A percentile compares a stretch with the other conserved stretches of the same genome.
Conservation (phyloP, 2,888 invertebrate genomes). For the Lottia scabra region DNA sequence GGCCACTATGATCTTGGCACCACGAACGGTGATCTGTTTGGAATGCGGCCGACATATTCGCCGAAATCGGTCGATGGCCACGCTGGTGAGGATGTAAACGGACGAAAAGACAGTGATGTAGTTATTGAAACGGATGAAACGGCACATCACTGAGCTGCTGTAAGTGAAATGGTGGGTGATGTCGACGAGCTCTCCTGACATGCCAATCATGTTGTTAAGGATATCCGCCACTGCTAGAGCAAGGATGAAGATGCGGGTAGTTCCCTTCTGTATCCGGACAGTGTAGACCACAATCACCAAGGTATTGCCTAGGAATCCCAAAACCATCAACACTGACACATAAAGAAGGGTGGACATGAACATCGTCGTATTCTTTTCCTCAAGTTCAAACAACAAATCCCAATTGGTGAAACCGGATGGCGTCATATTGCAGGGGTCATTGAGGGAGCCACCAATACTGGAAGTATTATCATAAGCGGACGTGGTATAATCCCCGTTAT, state of each 20-base stretch:
- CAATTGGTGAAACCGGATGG: not conserved
- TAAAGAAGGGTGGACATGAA: constrained; percentile 44
- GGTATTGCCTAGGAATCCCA: constrained; percentile 41
- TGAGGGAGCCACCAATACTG: too few species aligned
- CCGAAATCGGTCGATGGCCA: constrained; percentile 29
- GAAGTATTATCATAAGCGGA: too few species aligned
- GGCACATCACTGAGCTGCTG: constrained; percentile 23
- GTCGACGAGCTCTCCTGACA: constrained; percentile 34
- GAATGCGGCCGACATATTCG: constrained; percentile 23
- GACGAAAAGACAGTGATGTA: constrained; percentile 26
- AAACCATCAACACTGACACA: constrained; percentile 38
- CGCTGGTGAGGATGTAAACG: constrained; percentile 23
- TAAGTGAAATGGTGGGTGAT: constrained; percentile 28
- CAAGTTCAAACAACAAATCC: not conserved
- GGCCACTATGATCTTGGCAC: constrained; percentile 18
- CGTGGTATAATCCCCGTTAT: too few species aligned
- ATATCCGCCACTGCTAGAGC: constrained; percentile 31
- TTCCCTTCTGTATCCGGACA: constrained; percentile 22
- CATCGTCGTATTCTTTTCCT: not conserved
- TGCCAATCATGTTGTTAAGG: constrained; percentile 24
- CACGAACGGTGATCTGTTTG: constrained; percentile 20
- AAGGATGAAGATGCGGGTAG: constrained; percentile 30
- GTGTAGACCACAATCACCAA: constrained; percentile 31
- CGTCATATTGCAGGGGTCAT: too few species aligned
- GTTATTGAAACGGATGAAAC: constrained; percentile 26